These are phyloP conservation scores for Drosophila algonquin DNA, from an alignment of 2,888 invertebrate species.

Conservation along the genomic window DNA sequence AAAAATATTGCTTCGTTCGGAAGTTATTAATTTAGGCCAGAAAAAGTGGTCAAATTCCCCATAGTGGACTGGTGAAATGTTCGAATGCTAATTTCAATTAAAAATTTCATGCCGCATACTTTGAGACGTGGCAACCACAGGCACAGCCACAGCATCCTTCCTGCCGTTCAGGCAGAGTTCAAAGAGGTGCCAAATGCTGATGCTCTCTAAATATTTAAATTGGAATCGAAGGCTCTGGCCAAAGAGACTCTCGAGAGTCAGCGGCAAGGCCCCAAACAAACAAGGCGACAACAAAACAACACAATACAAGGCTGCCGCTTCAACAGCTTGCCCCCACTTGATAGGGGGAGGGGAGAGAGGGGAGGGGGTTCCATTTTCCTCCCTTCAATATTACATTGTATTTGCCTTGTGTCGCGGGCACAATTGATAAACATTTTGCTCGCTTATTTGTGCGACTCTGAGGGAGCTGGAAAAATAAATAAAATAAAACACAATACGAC, in stretches of 20 bases:
- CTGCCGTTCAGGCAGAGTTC: constrained; percentile 32
- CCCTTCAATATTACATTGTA: constrained; percentile 12
- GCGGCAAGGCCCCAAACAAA: constrained; percentile 29
- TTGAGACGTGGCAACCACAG: neutral
- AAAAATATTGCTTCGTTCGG: no score
- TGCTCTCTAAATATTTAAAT: constrained; percentile 44
- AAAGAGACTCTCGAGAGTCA: constrained; percentile 24
- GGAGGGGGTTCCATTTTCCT: neutral
- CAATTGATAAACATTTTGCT: constrained; percentile 61
- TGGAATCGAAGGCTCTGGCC: constrained; percentile 30
- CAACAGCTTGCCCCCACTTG: neutral
- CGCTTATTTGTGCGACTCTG: constrained; percentile 51
- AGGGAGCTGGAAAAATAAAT: constrained; percentile 58
- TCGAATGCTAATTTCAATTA: constrained; percentile 72
- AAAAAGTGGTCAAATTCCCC: no score
- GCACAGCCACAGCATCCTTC: neutral
- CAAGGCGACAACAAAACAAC: neutral
- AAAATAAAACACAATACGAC: constrained; percentile 48
- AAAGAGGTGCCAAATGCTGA: constrained; percentile 44
- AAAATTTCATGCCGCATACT: constrained; percentile 46
- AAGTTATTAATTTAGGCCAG: no score
- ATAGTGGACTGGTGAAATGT: constrained; percentile 51
- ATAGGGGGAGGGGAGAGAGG: neutral
- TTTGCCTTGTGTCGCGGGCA: constrained; percentile 34
- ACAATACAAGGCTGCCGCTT: neutral